A percentile compares a stretch with the other conserved stretches of the same genome.
Conservation (phyloP, 2,797 vertebrate species). For the Phrynocephalus forsythii region DNA sequence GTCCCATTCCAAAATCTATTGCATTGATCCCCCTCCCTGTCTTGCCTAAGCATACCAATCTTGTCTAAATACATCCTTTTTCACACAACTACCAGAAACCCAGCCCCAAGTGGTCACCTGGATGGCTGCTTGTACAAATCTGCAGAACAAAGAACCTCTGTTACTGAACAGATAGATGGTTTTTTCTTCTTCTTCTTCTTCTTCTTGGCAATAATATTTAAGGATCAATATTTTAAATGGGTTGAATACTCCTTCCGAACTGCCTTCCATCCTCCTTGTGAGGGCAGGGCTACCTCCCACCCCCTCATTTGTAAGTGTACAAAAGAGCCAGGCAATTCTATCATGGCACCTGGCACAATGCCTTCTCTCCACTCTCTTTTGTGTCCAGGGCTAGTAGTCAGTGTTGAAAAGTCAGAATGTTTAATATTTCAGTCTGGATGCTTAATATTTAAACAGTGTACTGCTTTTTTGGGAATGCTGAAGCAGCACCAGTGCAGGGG, state of each 20-base stretch:
- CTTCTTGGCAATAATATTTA: background rate
- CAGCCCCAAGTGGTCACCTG: background rate
- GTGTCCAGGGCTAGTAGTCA: constrained; percentile 23
- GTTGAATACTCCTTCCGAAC: background rate
- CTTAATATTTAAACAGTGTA: constrained; percentile 44
- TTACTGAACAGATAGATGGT: too few relatives aligned
- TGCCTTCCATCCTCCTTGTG: background rate
- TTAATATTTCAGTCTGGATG: constrained; percentile 41
- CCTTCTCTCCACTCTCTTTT: constrained; percentile 31
- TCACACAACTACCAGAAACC: too few relatives aligned
- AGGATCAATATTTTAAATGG: background rate
- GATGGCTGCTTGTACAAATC: background rate
- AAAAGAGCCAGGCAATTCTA: constrained; percentile 26
- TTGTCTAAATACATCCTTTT: background rate
- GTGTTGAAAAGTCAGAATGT: constrained; percentile 37
- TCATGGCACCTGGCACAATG: constrained; percentile 32
- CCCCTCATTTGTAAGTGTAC: too few relatives aligned
- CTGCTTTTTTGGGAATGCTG: constrained; percentile 42
- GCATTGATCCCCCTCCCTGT: background rate
- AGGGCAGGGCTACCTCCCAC: background rate
- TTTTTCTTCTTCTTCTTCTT: background rate
- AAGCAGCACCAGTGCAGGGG: constrained; percentile 2
- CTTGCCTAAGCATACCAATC: background rate
- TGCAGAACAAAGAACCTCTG: background rate
- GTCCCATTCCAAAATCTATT: background rate